Percentiles rank a stretch among this genome's conserved stretches.
Evolutionary conservation across 2,888 invertebrate genomes (phyloP).

Genomic region (Malthinus seriepunctatus): DNA sequence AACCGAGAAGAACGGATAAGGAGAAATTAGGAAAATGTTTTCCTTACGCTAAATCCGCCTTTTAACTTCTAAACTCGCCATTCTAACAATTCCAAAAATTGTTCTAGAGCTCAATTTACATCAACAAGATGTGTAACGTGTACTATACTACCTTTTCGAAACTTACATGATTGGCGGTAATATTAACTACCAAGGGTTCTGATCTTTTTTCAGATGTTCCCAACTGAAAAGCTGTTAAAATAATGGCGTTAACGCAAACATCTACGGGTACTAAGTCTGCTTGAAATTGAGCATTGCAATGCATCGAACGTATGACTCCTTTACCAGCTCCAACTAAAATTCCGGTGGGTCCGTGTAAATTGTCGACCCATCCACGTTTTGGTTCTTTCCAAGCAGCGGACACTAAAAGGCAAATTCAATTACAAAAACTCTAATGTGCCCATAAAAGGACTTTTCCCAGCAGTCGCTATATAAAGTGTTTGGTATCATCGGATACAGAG

Average conservation of each 20-base stretch:
- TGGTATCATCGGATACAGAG: too few species aligned
- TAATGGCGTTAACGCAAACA: slow-evolving; percentile 76
- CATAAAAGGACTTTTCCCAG: neutral
- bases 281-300: slow-evolving; percentile 64
- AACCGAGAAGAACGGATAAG: too few species aligned
- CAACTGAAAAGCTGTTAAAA: slow-evolving; percentile 72
- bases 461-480: too few species aligned
- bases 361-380: slow-evolving; percentile 88
- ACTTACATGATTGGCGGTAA: slow-evolving; percentile 46
- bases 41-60: too few species aligned
- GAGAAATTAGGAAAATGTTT: too few species aligned
- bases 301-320: slow-evolving; percentile 85
- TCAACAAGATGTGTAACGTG: too few species aligned
- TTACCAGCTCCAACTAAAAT: slow-evolving; percentile 79
- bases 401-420: slow-evolving; percentile 57
- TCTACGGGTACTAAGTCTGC: slow-evolving; percentile 82
- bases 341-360: slow-evolving; percentile 88
- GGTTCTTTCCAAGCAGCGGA: slow-evolving; percentile 79
- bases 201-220: slow-evolving; percentile 43
- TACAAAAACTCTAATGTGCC: too few species aligned
- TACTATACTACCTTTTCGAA: too few species aligned
- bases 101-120: too few species aligned
- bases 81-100: too few species aligned
- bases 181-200: slow-evolving; percentile 46
- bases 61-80: too few species aligned